These are phyloP conservation scores for Drosophila fungiperda DNA, from an alignment of 2,888 invertebrate genomes.

Conservation along the genomic window DNA sequence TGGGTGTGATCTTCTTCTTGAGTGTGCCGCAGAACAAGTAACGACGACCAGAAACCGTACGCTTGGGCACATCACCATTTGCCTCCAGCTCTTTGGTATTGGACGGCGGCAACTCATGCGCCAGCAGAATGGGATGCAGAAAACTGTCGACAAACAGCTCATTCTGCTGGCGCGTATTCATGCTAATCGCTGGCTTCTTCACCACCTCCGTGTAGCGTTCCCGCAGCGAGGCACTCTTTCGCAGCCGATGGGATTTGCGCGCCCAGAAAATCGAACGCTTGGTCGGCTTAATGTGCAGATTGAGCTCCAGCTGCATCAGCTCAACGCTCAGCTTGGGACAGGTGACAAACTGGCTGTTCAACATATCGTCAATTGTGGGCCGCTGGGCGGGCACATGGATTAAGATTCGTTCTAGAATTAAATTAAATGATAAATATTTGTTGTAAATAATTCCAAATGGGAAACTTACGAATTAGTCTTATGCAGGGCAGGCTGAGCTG, in stretches of 20 bases:
- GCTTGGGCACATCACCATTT: constrained; percentile 65
- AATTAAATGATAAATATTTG: background rate
- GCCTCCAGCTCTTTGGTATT: constrained; percentile 59
- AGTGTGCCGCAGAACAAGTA: constrained; percentile 83
- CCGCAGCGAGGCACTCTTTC: constrained; percentile 83
- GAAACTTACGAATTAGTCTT: constrained; percentile 85
- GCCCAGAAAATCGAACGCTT: constrained; percentile 84
- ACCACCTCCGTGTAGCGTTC: constrained; percentile 84
- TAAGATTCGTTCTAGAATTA: constrained; percentile 85
- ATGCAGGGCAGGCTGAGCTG: constrained; percentile 86
- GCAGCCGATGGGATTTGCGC: constrained; percentile 83
- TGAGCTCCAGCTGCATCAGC: constrained; percentile 84
- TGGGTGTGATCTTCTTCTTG: constrained; percentile 85
- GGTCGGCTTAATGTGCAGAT: constrained; percentile 79
- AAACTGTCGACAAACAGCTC: constrained; percentile 84
- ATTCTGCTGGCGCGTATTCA: constrained; percentile 84
- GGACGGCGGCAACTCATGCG: constrained; percentile 16
- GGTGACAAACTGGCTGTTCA: constrained; percentile 87
- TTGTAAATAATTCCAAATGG: background rate
- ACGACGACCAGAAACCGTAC: constrained; percentile 67
- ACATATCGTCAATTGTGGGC: constrained; percentile 85
- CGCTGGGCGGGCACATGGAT: constrained; percentile 86
- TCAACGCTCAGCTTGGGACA: constrained; percentile 83
- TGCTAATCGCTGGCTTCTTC: constrained; percentile 83
- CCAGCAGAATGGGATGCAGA: constrained; percentile 83